These are phyloP conservation scores for Euwallacea similis DNA, from an alignment of 1,140 invertebrate species.

Conservation along the genomic window DNA sequence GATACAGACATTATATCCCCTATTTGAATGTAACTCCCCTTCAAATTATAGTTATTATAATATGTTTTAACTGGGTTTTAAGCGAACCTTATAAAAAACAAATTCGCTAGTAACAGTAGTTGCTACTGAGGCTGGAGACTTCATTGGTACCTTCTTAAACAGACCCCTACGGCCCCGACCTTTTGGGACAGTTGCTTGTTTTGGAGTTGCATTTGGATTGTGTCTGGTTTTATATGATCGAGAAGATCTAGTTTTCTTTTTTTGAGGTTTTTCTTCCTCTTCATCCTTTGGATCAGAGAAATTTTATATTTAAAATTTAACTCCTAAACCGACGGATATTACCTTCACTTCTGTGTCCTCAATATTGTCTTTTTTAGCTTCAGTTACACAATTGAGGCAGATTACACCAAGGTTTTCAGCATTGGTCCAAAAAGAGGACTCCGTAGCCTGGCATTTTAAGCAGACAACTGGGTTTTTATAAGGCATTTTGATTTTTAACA, in stretches of 20 bases:
- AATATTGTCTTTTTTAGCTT: constrained; percentile 51
- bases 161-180: constrained; percentile 75
- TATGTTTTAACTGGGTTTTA: neutral
- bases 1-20: constrained; percentile 89
- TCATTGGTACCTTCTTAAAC: constrained; percentile 80
- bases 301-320: neutral
- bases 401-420: constrained; percentile 62
- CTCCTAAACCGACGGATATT: neutral
- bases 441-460: constrained; percentile 61
- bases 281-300: constrained; percentile 41
- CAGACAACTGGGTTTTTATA: constrained; percentile 65
- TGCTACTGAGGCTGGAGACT: constrained; percentile 77
- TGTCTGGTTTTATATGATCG: constrained; percentile 60
- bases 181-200: constrained; percentile 60
- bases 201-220: constrained; percentile 50
- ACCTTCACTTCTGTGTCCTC: constrained; percentile 43
- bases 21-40: constrained; percentile 83
- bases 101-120: constrained; percentile 79
- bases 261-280: constrained; percentile 48
- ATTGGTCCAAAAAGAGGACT: constrained; percentile 65
- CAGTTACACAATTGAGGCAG: constrained; percentile 63
- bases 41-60: constrained; percentile 11
- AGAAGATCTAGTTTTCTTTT: constrained; percentile 60
- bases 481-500: constrained; percentile 57
- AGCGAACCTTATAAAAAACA: constrained; percentile 74